Base-by-base conservation (phyloP, 2,888 invertebrate genomes). In the Latrodectus hesperus region DNA sequence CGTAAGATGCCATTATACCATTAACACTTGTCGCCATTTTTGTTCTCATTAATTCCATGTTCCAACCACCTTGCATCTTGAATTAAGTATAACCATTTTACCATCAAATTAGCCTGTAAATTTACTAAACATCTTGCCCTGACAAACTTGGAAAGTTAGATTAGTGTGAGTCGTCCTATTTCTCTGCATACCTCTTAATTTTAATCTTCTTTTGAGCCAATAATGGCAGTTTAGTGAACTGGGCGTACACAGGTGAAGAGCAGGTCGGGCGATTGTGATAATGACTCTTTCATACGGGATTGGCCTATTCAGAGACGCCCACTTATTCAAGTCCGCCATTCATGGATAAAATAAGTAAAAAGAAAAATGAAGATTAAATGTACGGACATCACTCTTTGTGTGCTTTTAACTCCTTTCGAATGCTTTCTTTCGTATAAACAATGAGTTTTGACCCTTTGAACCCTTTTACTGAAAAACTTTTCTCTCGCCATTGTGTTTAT, bases 211-310 rank as follows among this genome's bases (percentile, higher is more conserved):
- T 38, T 38, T 38, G 38, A 38, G 22, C 38, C 70, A 38, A 14
- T 49, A 49, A 71, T 71, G 70, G 49, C 70, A 71, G 70, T 71
- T 71, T 71, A 71, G 6, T 38, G 70, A 71, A 71, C 70, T 71
- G 70, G 70, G 70, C 70, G 70, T 71, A 16, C 11, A 71, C 70
- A 38, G 70, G 14, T 71, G 26, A 16, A 16, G 70, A 71, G 38
- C 49, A 49, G 70, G 38, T 71, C 70, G 26, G 17, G 70, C 26
- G 26, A 71, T 71, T 71, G 70, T 38, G 16, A 38, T 22, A n/a
- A 60, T 60, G 60, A 60, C 60, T 60, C 14, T 60, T 60, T 60
- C 60, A 60, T 60, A 60, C n/a, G 60, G 60, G 60, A 60, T 60
- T 60, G 60, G 60, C 60, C n/a, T 60, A 60, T 60, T 60, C 14